A percentile compares a stretch with the other conserved stretches of the same genome.
phyloP scores from a whole-genome alignment of 2,888 invertebrate genomes.

The Microctonus aethiopoides region DNA sequence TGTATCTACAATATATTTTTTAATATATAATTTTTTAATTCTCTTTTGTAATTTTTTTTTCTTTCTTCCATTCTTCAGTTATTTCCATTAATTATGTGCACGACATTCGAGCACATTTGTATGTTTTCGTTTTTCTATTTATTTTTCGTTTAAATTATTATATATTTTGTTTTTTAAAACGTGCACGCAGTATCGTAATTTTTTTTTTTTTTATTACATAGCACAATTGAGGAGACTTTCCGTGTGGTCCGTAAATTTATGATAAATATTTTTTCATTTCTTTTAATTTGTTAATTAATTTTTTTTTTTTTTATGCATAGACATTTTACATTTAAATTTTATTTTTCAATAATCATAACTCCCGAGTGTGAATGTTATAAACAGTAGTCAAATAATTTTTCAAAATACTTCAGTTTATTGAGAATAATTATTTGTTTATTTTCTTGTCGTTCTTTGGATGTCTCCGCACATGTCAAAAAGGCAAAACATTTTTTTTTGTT shows the following conservation, averaged over 20 bases:
- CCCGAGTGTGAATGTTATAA: not conserved
- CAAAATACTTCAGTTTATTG: not conserved
- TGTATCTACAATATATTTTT: constrained; percentile 50
- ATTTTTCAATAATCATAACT: not conserved
- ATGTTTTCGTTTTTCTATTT: not conserved
- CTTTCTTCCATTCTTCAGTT: constrained; percentile 20
- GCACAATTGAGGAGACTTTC: constrained; percentile 13
- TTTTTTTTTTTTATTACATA: constrained; percentile 6
- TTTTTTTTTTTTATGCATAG: not conserved
- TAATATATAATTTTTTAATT: constrained; percentile 36
- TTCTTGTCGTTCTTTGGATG: not conserved
- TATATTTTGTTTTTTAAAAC: constrained; percentile 7
- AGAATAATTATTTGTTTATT: not conserved
- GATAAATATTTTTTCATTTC: not conserved
- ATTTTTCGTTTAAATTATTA: constrained; percentile 17
- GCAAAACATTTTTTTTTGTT: not conserved
- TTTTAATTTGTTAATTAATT: not conserved
- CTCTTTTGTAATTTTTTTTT: constrained; percentile 18
- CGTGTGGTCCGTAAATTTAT: constrained; percentile 20
- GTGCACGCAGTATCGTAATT: constrained; percentile 18
- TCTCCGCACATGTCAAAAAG: not conserved
- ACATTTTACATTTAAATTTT: not conserved
- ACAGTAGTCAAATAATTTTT: not conserved
- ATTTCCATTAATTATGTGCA: not conserved
- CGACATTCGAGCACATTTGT: not conserved